Evolutionary conservation across 2,888 invertebrate genomes (phyloP), one percentile per base, ranked within the genome.

Genomic region (Dicranocentrus wangi): DNA sequence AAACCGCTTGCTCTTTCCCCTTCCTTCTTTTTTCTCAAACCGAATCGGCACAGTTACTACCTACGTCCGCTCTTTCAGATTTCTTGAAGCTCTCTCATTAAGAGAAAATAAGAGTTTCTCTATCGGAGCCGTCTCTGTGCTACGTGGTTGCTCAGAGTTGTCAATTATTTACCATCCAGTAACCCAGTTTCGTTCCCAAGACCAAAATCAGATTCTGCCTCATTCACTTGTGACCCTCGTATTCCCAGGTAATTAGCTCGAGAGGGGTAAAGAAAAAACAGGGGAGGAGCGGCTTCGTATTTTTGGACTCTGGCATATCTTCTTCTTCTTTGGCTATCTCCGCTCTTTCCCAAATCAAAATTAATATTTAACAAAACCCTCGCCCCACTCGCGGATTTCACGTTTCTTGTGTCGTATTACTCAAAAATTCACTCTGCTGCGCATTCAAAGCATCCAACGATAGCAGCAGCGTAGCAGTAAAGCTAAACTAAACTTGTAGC

Each of bases 41-140:
- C n/a, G 51, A 19, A 51, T n/a, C n/a, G 32, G 32, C 3, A 32
- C 32, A 32, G n/a, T n/a, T n/a, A n/a, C n/a, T n/a, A n/a, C n/a
- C n/a, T n/a, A n/a, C n/a, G n/a, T n/a, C n/a, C n/a, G n/a, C n/a
- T n/a, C n/a, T n/a, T n/a, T n/a, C 39, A 5, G 39, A 8, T 39
- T 39, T 39, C 39, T 39, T 39, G 13, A 39, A 47, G 25, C 13
- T 25, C 53, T 55, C 55, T 55, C 55, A 55, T 55, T 55, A 55
- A n/a, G 19, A 55, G 1, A 15, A 23, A 55, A 55, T 23, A 19
- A 1, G 19, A 51, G 19, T 17, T 32, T 10, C 32, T 17, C 51
- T 51, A 51, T 19, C 13, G 2, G 2, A n/a, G 13, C n/a, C n/a
- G 15, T 43, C 8, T n/a, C 19, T 17, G 19, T 3, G 19, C 10